Conservation (phyloP, 2,797 vertebrate species). For the Chelonia mydas region DNA sequence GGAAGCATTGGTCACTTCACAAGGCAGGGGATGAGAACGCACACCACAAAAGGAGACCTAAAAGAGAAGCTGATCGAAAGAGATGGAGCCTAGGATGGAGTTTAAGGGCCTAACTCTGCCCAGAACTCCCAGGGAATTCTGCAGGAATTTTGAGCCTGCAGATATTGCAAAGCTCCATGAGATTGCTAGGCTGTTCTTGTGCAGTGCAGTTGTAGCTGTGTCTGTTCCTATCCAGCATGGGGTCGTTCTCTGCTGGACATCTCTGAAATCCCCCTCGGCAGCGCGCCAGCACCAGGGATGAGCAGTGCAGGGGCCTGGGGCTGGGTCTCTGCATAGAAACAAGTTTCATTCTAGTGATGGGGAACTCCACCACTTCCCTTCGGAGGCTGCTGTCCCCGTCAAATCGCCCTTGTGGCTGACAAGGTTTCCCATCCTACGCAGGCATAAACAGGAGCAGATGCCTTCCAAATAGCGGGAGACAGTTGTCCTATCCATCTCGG, state of each 20-base stretch:
- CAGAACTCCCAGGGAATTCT: too few species aligned
- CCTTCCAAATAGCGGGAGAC: fast-evolving
- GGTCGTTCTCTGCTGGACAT: not conserved
- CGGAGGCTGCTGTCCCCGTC: not conserved
- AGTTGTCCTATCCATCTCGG: not conserved
- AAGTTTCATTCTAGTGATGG: not conserved
- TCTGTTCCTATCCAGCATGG: not conserved
- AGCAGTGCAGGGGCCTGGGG: too few species aligned
- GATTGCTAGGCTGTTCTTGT: not conserved
- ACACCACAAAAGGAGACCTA: not conserved
- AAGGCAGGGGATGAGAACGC: not conserved
- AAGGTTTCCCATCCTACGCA: not conserved
- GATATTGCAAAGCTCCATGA: not conserved
- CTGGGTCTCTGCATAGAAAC: not conserved
- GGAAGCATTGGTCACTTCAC: not conserved
- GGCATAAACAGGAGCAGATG: not conserved
- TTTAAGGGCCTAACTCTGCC: too few species aligned
- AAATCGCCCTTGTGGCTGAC: not conserved
- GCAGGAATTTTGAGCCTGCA: not conserved
- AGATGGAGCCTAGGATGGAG: not conserved
- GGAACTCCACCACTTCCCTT: not conserved
- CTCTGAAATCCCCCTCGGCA: not conserved
- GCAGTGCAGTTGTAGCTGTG: not conserved
- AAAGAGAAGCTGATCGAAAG: not conserved
- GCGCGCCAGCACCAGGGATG: not conserved